Conservation (phyloP, 2,888 invertebrate genomes). For the Neocrepidodera transversa region DNA sequence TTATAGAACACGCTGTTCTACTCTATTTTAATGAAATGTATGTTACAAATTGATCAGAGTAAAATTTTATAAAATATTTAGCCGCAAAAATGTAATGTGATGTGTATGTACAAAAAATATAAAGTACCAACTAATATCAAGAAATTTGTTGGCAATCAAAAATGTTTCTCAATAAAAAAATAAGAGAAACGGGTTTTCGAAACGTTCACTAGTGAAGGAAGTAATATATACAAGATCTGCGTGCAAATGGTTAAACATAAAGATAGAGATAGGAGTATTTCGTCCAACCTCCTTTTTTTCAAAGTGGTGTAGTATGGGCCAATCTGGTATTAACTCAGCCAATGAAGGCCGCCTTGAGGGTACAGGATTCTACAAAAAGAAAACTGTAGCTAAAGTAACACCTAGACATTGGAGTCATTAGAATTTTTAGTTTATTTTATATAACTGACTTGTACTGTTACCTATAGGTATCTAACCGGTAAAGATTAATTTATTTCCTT, state of each 20-base stretch:
- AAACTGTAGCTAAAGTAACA: conserved; percentile 57
- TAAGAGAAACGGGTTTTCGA: conserved; percentile 19
- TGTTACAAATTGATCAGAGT: neutral
- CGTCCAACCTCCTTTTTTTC: conserved; percentile 84
- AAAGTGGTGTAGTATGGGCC: conserved; percentile 89
- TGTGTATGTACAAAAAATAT: neutral
- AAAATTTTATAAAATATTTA: conserved; percentile 5
- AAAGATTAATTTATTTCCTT: too few relatives aligned
- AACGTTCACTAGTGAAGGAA: conserved; percentile 16
- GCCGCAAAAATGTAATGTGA: neutral
- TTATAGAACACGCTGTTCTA: too few relatives aligned
- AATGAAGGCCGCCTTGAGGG: conserved; percentile 83
- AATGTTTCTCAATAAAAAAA: conserved; percentile 13
- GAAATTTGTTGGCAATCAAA: conserved; percentile 14
- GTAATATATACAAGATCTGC: conserved; percentile 19
- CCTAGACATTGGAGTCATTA: neutral
- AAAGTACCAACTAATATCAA: conserved; percentile 2
- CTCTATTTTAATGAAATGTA: too few relatives aligned
- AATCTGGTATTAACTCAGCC: conserved; percentile 95
- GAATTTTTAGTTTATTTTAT: neutral
- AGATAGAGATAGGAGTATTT: conserved; percentile 49
- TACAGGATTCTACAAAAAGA: conserved; percentile 61
- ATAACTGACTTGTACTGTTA: too few relatives aligned
- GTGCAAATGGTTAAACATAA: conserved; percentile 38
- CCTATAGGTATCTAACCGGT: too few relatives aligned